Percentiles rank a stretch among this genome's conserved stretches.
phyloP scores from a whole-genome alignment of 2,888 invertebrate genomes.

The Neocrepidodera transversa region DNA sequence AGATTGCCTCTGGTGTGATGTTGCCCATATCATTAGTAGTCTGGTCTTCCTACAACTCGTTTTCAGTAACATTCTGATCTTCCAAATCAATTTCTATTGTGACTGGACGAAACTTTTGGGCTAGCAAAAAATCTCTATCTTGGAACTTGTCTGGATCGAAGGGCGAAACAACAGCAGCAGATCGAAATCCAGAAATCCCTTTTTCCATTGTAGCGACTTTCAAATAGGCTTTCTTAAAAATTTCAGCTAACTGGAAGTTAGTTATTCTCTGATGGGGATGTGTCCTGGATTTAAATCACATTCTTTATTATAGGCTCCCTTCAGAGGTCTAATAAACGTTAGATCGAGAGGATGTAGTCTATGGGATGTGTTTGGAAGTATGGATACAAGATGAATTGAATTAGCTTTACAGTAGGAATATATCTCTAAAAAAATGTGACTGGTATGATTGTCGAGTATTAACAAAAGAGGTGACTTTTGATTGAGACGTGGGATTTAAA shows the following conservation, averaged over 20 bases:
- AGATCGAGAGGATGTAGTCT: slow-evolving; percentile 32
- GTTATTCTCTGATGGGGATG: too few relatives aligned
- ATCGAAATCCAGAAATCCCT: slow-evolving; percentile 7
- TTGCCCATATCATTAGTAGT: slow-evolving; percentile 4
- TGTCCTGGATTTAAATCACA: slow-evolving; percentile 19
- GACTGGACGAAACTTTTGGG: slow-evolving; percentile 4
- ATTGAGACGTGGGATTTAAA: background rate
- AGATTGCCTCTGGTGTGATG: slow-evolving; percentile 4
- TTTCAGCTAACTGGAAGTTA: too few relatives aligned
- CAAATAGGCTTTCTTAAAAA: too few relatives aligned
- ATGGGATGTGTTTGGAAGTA: slow-evolving; percentile 35
- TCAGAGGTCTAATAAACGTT: slow-evolving; percentile 29
- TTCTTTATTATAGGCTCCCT: slow-evolving; percentile 28
- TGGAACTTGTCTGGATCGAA: slow-evolving; percentile 2
- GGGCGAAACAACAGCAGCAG: slow-evolving; percentile 2
- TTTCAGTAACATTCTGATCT: slow-evolving; percentile 5
- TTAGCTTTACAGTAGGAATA: slow-evolving; percentile 32
- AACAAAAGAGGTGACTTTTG: slow-evolving; percentile 4
- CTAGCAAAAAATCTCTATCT: slow-evolving; percentile 4
- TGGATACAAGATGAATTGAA: slow-evolving; percentile 26
- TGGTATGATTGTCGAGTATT: slow-evolving; percentile 28
- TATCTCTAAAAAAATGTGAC: slow-evolving; percentile 24
- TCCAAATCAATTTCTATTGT: slow-evolving; percentile 1
- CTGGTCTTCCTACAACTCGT: background rate
- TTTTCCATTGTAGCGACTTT: too few relatives aligned